Evolutionary conservation across 2,888 invertebrate species (phyloP), one percentile per base, ranked within the genome.

Genomic region (Ctenicera cuprea): DNA sequence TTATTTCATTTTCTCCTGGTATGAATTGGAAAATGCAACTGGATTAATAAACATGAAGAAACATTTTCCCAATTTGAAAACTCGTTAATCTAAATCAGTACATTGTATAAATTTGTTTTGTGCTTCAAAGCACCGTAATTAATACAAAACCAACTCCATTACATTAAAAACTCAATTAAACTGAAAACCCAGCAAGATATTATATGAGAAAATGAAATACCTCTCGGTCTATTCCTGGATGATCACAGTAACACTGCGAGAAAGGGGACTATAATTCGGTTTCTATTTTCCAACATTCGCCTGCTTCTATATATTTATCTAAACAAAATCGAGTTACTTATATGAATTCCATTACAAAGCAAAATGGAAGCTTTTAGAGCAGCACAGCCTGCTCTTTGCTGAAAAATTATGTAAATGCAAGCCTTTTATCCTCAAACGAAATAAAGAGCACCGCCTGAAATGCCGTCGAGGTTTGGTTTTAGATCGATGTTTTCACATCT

Each of bases 361-460:
- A 68, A 73, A 73, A 63, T 68, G 63, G 67, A 73, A 73, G 73
- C 73, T 73, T 67, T 73, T 73, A 73, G 57, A 63, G 57, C 33
- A 48, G 30, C 67, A 62, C 38, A 20, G 59, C 54, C 54, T 59
- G 52, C 73, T 67, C 68, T 68, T 70, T 64, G 68, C 48, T 57
- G 68, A 73, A 73, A 73, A 64, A 73, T 73, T 73, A 73, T 68
- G 64, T 64, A 73, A 73, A 73, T 71, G 65, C 38, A 65, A 64
- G 64, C 71, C 70, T 63, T 70, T 70, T 70, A 70, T 70, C 70
- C 70, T 62, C 26, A 70, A 62, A 70, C 63, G 70, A 70, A 62
- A 70, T 70, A 70, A 70, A 70, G 52, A 43, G 62, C 67, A 59
- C 26, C 33, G 45, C n/a, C 26, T 48, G 54, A 68, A 68, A 68